Conservation (phyloP, 2,113 vertebrate species). For the Leuciscus idus region DNA sequence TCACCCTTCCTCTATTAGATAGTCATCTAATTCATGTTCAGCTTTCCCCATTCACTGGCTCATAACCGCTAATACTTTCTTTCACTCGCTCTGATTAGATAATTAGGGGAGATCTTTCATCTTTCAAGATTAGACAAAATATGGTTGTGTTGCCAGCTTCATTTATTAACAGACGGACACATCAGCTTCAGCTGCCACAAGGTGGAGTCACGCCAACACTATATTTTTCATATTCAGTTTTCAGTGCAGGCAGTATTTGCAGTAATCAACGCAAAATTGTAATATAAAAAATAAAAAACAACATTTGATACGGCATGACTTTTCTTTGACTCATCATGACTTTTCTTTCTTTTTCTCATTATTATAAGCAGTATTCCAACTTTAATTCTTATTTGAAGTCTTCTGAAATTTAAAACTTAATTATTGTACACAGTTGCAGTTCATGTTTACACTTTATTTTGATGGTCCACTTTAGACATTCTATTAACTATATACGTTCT, state of each 20-base stretch:
- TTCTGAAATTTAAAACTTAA: neutral
- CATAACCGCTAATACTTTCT: neutral
- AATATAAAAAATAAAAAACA: neutral
- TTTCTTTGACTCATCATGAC: neutral
- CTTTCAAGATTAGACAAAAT: neutral
- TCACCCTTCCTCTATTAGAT: neutral
- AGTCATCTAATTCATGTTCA: neutral
- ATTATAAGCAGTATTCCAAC: neutral
- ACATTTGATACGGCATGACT: neutral
- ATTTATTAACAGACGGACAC: neutral
- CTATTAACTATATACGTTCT: too few species aligned
- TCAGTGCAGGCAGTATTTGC: neutral
- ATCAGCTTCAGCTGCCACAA: slow-evolving; percentile 25
- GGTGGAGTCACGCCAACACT: slow-evolving; percentile 5
- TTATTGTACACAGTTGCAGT: neutral
- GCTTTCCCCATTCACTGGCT: neutral
- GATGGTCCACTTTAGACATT: too few species aligned
- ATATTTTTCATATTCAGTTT: neutral
- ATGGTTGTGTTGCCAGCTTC: neutral
- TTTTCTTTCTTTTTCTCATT: neutral
- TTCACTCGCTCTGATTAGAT: slow-evolving; percentile 1
- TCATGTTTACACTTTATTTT: too few species aligned
- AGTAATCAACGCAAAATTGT: neutral
- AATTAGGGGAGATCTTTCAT: neutral
- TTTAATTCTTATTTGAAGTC: neutral